Base-by-base conservation (phyloP, 2,888 invertebrate species). In the Orthosia incerta region DNA sequence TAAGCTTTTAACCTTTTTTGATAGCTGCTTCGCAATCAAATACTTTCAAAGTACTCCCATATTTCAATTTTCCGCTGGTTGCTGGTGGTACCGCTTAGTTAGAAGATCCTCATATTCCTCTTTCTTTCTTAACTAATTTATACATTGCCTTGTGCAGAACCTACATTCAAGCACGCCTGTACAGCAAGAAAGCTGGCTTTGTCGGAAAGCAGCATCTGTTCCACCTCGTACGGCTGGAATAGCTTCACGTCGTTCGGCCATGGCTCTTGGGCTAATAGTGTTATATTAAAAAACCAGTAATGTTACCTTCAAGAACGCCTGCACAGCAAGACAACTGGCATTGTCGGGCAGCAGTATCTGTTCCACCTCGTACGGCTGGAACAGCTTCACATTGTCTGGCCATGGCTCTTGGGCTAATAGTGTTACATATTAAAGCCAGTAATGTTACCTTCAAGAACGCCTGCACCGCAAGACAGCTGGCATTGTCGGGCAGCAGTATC, bases 261-360 rank as follows among this genome's bases (percentile, higher is more conserved):
- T 81, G 98, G 98, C 91, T 99, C 99, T 93, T 98, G 98, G 3
- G 98, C 98, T 98, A 39, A 9, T 39, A 39, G 9, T 31, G 31
- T 7, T 31, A 31, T 31, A 31, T 39, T 39, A 39, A 39, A 39
- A 39, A 9, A 4, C 7, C 39, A 39, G 1, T 39, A 39, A 39
- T 9, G 7, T 70, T 86, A 96, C 96, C 93, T 98, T 98, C 31
- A 99, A 96, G 91, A 98, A 99, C 0, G 99, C 98, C 92, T 99
- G 99, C 0, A 99, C 99, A 3, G 99, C 98, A 23, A 99, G 96
- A 88, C 99, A 99, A 91, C 98, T 99, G 16, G 99, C 99, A 94
- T 98, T 98, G 92, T 99, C 99, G 4, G 99, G 98, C 63, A 99
- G 94, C 48, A 99, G 95, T 80, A 99, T 99, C 95, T 99, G 99